Evolutionary conservation across 2,888 invertebrate species (phyloP), one percentile per base, ranked within the genome.

Genomic region (Eudasyphora cyanicolor): DNA sequence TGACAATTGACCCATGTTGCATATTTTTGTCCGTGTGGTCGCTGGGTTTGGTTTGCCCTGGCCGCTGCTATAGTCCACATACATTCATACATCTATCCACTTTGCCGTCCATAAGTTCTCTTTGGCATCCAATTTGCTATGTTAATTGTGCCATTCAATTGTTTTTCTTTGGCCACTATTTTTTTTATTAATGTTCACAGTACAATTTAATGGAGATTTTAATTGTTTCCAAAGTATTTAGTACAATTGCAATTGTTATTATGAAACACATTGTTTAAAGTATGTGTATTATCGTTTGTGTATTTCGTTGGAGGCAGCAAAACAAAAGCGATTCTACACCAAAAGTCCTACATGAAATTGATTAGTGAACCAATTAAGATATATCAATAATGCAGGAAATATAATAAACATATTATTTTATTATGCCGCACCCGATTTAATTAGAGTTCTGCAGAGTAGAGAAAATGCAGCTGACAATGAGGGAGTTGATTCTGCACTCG

Each of bases 1-100:
- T 79, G 67, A 67, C 78, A 81, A 82, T 73, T 81, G 84, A 82
- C 84, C 73, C 64, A 81, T 57, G 84, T 67, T 78, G 64, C 64
- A 78, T 27, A 27, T 62, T 74, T 71, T 69, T 57, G 27, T 54
- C 32, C 21, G n/a, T 35, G 12, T 10, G 62, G 27, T 32, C 19
- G n/a, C 49, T 29, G 29, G 67, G 62, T 54, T n/a, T 51, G 57
- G 70, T 17, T 12, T 42, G 38, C n/a, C 17, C 38, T 42, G 38
- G n/a, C 17, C 38, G 49, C 19, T 62, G 45, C 64, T 27, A 0
- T 57, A 14, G n/a, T 67, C n/a, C n/a, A n/a, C n/a, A n/a, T n/a
- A n/a, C n/a, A n/a, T n/a, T n/a, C n/a, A n/a, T n/a, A n/a, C n/a
- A n/a, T n/a, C n/a, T n/a, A n/a, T n/a, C n/a, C 51, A 73, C 24